Evolutionary conservation across 2,113 vertebrate genomes (phyloP).

Genomic region (Balaeniceps rex): DNA sequence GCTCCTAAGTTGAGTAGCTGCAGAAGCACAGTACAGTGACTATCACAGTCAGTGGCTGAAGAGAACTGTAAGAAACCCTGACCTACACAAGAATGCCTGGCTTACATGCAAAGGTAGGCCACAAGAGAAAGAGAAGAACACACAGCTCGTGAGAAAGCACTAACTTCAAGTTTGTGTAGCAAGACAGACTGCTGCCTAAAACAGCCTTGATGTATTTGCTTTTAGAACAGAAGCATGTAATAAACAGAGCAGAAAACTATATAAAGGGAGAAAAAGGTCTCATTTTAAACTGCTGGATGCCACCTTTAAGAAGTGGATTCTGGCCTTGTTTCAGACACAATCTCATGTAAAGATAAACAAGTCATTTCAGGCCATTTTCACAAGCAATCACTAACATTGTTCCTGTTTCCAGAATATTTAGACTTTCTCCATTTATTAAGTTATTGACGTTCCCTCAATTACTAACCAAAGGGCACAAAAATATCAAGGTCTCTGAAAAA

Average conservation of each 20-base stretch:
- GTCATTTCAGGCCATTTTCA: not conserved
- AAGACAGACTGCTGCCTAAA: not conserved
- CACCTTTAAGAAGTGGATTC: not conserved
- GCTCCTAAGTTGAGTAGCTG: not conserved
- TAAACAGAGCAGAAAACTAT: not conserved
- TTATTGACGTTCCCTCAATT: not conserved
- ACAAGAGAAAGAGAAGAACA: not conserved
- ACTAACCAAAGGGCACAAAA: not conserved
- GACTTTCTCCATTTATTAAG: not conserved
- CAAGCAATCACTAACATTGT: not conserved
- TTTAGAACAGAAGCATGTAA: not conserved
- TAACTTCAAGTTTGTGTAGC: not conserved
- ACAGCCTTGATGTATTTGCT: not conserved
- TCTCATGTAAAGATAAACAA: not conserved
- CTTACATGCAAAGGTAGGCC: not conserved
- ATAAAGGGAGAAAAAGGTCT: not conserved
- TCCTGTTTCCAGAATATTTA: not conserved
- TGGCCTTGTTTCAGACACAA: not conserved
- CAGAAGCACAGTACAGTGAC: not conserved
- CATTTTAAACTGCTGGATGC: not conserved
- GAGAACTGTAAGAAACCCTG: not conserved
- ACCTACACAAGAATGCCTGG: not conserved
- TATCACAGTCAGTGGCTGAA: not conserved
- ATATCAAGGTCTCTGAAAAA: not conserved
- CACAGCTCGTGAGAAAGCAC: rapidly evolving